Percentiles rank a stretch among this genome's conserved stretches.
These are phyloP conservation scores for Okamejei kenojei DNA, from an alignment of 2,797 vertebrate species.

Conservation along the genomic window DNA sequence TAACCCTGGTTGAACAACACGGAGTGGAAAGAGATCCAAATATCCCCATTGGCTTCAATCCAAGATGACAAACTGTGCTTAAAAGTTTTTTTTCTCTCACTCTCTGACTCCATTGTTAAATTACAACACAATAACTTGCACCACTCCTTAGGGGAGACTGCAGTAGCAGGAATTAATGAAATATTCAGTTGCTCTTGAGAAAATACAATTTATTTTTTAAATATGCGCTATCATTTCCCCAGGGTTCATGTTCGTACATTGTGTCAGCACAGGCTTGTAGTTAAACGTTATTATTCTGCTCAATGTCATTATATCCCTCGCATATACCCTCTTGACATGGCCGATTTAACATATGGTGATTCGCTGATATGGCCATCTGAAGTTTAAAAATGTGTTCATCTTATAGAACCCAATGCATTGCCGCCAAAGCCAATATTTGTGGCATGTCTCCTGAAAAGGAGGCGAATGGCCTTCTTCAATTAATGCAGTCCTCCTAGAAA, in stretches of 20 bases:
- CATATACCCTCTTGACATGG: not conserved
- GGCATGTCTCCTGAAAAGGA: too few relatives aligned
- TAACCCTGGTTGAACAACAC: slow-evolving; percentile 5
- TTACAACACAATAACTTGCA: not conserved
- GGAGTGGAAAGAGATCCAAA: not conserved
- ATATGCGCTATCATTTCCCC: not conserved
- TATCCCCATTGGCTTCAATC: not conserved
- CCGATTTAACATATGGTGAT: not conserved
- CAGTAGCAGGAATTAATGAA: not conserved
- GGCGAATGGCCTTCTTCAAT: too few relatives aligned
- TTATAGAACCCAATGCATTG: too few relatives aligned
- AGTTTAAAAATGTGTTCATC: too few relatives aligned
- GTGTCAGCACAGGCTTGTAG: not conserved
- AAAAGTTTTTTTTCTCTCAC: not conserved
- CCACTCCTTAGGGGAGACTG: not conserved
- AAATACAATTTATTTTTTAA: slow-evolving; percentile 8
- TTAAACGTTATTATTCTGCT: not conserved
- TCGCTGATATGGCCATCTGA: not conserved
- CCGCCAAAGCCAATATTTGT: too few relatives aligned
- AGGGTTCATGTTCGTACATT: not conserved
- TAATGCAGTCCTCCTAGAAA: too few relatives aligned
- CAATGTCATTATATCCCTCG: not conserved
- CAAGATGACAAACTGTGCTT: not conserved
- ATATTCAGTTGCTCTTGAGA: not conserved
- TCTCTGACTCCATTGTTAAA: not conserved